Evolutionary conservation across 2,888 invertebrate genomes (phyloP).

Genomic region (Sialis fuliginosa): DNA sequence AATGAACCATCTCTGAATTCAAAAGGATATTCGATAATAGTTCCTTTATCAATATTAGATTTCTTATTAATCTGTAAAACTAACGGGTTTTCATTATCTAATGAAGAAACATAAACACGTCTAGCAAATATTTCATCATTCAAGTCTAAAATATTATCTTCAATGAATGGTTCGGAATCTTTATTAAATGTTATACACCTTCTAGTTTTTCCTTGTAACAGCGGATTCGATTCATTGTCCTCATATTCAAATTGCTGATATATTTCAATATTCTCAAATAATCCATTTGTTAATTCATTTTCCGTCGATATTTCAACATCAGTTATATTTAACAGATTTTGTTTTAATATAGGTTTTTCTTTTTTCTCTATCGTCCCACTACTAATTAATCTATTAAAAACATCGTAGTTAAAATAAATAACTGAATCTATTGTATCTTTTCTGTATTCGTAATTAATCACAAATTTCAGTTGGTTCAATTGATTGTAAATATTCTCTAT

Average conservation of each 20-base stretch:
- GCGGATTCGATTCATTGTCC: not conserved
- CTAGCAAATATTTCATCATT: not conserved
- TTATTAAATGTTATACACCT: not conserved
- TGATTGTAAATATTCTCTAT: not conserved
- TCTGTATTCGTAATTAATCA: not conserved
- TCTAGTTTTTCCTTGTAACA: not conserved
- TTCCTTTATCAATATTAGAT: not conserved
- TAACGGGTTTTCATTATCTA: not conserved
- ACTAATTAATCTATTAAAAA: not conserved
- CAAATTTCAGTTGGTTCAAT: not conserved
- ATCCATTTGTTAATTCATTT: not conserved
- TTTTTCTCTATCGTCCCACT: not conserved
- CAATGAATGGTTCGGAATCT: not conserved
- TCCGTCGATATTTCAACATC: not conserved
- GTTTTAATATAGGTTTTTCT: no score
- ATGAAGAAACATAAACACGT: not conserved
- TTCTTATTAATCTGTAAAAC: not conserved
- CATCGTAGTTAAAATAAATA: not conserved
- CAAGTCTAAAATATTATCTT: not conserved
- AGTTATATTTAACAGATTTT: not conserved
- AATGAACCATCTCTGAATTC: constrained; percentile 3
- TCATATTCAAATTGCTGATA: not conserved
- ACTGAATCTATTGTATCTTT: not conserved
- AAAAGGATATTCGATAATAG: not conserved
- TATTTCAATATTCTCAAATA: not conserved